Evolutionary conservation across 2,888 invertebrate genomes (phyloP).

Genomic region (Allygus modestus): DNA sequence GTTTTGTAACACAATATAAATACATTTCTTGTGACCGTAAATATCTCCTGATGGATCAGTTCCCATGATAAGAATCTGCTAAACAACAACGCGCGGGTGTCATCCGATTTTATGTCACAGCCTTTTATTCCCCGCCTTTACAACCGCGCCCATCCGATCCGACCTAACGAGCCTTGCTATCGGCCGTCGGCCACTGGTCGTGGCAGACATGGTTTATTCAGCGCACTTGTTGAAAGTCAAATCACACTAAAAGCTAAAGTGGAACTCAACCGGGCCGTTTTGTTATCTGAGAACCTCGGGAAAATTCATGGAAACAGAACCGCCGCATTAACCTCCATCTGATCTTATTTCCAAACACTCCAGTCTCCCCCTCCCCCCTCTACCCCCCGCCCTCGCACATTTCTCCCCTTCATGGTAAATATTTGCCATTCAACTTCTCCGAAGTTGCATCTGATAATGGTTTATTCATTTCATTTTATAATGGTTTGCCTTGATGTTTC

Average conservation of each 20-base stretch:
- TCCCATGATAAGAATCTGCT: no score
- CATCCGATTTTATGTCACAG: no score
- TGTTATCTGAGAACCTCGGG: constrained; percentile 41
- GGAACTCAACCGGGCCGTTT: constrained; percentile 5
- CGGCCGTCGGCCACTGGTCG: constrained; percentile 1
- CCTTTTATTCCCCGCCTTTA: no score
- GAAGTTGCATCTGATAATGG: background rate
- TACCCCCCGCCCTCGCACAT: background rate
- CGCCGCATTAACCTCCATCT: constrained; percentile 47
- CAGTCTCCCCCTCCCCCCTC: background rate
- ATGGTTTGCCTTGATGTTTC: no score
- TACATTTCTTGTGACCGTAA: no score
- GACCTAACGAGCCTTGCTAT: background rate
- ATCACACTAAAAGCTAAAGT: constrained; percentile 26
- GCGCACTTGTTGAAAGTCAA: constrained; percentile 25
- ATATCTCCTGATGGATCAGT: no score
- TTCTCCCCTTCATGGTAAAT: background rate
- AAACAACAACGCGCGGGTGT: no score
- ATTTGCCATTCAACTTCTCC: background rate
- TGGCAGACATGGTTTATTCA: constrained; percentile 45
- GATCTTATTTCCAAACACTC: constrained; percentile 42
- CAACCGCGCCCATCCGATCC: no score
- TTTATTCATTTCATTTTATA: no score
- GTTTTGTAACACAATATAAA: no score
- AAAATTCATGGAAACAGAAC: constrained; percentile 48